Percentiles rank a stretch among this genome's conserved stretches.
These are phyloP conservation scores for Liparis tanakae DNA, from an alignment of 2,797 vertebrate genomes.

Conservation along the genomic window DNA sequence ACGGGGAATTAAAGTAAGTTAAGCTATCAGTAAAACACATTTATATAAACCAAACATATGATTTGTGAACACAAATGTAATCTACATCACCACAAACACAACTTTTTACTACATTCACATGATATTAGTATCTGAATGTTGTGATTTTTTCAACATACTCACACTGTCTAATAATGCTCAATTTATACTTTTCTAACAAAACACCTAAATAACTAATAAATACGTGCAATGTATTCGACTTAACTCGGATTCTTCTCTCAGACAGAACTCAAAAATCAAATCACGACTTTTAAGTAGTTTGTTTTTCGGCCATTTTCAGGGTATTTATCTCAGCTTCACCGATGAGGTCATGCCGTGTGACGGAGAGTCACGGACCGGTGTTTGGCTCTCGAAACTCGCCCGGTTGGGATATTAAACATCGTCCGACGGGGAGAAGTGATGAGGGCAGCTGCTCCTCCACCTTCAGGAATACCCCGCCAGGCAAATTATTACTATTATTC, in stretches of 20 bases:
- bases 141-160: not conserved
- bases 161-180: not conserved
- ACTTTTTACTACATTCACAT: not conserved
- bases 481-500: not conserved
- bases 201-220: not conserved
- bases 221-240: conserved; percentile 28
- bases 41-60: not conserved
- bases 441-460: conserved; percentile 70
- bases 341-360: conserved; percentile 59
- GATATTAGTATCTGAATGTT: not conserved
- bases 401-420: conserved; percentile 63
- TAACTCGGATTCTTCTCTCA: conserved; percentile 15
- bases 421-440: conserved; percentile 51
- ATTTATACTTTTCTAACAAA: not conserved
- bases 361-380: conserved; percentile 43
- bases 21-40: conserved; percentile 1
- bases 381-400: conserved; percentile 43
- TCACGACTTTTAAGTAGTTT: conserved; percentile 18
- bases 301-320: conserved; percentile 5
- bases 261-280: conserved; percentile 18
- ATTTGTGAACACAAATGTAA: conserved; percentile 6
- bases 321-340: conserved; percentile 52
- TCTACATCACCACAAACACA: not conserved
- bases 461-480: conserved; percentile 37
- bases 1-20: conserved; percentile 29